A percentile compares a stretch with the other conserved stretches of the same genome.
Conservation (phyloP, 2,797 vertebrate species). For the Echeneis naucrates region DNA sequence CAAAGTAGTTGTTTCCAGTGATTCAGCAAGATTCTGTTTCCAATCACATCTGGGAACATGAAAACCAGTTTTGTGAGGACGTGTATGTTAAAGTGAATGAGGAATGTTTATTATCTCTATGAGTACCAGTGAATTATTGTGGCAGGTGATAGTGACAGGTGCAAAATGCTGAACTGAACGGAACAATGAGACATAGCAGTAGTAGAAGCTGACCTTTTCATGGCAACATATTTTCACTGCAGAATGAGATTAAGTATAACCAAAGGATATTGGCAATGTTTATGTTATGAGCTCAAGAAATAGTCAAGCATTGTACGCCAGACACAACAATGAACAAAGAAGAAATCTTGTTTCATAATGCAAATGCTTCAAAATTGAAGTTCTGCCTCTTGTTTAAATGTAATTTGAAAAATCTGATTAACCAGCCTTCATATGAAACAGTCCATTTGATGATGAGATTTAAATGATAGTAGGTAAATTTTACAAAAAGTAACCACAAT, state of each 20-base stretch:
- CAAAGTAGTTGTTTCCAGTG: no score
- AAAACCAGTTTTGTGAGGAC: constrained; percentile 9
- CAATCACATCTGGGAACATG: not conserved
- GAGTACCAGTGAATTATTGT: not conserved
- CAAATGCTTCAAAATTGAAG: no score
- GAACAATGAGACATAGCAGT: not conserved
- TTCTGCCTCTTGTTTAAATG: not conserved
- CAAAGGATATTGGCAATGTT: not conserved
- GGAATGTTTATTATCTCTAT: not conserved
- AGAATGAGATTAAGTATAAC: not conserved
- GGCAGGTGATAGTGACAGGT: not conserved
- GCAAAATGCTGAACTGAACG: not conserved
- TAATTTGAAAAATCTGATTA: not conserved
- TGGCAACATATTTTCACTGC: not conserved
- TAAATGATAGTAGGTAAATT: not conserved
- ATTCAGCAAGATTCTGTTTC: no score
- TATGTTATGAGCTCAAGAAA: not conserved
- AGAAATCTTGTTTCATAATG: no score
- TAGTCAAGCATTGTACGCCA: no score
- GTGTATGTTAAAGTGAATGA: not conserved
- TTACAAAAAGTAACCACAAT: not conserved
- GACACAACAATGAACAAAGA: no score
- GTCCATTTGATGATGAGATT: not conserved
- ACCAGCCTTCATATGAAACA: not conserved
- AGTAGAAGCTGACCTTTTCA: not conserved